phyloP scores from a whole-genome alignment of 2,797 vertebrate genomes.

The Spheniscus humboldti region DNA sequence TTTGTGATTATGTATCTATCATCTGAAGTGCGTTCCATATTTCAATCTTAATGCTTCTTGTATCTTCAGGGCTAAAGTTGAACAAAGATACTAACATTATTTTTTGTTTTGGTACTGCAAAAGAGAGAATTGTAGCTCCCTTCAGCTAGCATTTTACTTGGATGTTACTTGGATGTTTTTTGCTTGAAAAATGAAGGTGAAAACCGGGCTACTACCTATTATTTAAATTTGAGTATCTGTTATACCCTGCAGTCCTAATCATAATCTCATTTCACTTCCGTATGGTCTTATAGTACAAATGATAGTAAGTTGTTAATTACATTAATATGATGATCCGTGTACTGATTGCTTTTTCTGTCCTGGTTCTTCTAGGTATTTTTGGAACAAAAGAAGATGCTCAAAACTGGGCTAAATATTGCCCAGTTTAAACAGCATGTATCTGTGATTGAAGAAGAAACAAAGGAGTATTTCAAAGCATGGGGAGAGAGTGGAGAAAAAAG shows the following conservation, averaged over 20 bases:
- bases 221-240: not conserved
- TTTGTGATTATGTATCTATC: not conserved
- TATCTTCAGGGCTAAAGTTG: not conserved
- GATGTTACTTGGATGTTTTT: not conserved
- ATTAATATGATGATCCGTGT: not conserved
- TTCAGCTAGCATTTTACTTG: not conserved
- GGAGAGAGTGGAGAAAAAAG: constrained; percentile 90
- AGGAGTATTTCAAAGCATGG: constrained; percentile 91
- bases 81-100: not conserved
- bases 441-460: constrained; percentile 91
- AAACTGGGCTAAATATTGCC: constrained; percentile 91
- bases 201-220: not conserved
- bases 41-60: not conserved
- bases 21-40: not conserved
- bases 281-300: not conserved
- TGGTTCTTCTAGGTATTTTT: constrained; percentile 83
- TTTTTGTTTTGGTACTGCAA: not conserved
- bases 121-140: not conserved
- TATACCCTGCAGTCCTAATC: not conserved
- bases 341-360: not conserved
- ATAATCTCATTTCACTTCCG: not conserved
- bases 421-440: constrained; percentile 88
- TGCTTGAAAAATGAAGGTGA: not conserved
- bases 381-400: constrained; percentile 98
- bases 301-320: not conserved